Conservation (phyloP, 2,888 invertebrate genomes). For the Chrysolina haemoptera region DNA sequence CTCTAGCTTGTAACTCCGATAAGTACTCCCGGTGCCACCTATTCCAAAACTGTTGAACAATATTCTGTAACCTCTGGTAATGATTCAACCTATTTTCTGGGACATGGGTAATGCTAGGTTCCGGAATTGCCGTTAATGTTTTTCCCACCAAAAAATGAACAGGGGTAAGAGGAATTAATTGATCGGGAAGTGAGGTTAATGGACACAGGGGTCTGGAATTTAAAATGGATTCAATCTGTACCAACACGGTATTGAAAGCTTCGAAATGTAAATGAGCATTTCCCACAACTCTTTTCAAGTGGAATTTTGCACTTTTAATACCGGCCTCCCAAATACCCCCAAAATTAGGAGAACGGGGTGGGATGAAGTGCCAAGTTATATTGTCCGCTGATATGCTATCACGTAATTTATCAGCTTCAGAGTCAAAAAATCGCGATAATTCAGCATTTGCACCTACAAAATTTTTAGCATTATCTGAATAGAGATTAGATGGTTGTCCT, state of each 20-base stretch:
- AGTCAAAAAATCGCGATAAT: slow-evolving; percentile 11
- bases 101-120: not conserved
- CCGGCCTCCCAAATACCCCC: slow-evolving; percentile 22
- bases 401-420: not conserved
- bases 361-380: slow-evolving; percentile 17
- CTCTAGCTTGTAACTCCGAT: slow-evolving; percentile 39
- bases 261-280: slow-evolving; percentile 15
- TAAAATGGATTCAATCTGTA: slow-evolving; percentile 9
- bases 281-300: not conserved
- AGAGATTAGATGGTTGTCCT: not conserved
- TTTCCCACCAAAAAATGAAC: slow-evolving; percentile 16
- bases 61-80: slow-evolving; percentile 24
- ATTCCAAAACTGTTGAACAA: slow-evolving; percentile 42
- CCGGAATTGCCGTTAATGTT: slow-evolving; percentile 7
- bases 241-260: slow-evolving; percentile 12
- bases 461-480: not conserved
- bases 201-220: slow-evolving; percentile 19
- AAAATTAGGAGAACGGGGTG: slow-evolving; percentile 11
- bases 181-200: slow-evolving; percentile 8
- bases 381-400: not conserved
- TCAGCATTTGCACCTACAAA: not conserved
- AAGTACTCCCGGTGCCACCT: slow-evolving; percentile 41
- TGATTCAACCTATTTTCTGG: slow-evolving; percentile 11
- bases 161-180: slow-evolving; percentile 12
- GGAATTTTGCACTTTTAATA: slow-evolving; percentile 3